Evolutionary conservation across 1,140 invertebrate species (phyloP).

Genomic region (Pachyrhynchus sulphureomaculatus): DNA sequence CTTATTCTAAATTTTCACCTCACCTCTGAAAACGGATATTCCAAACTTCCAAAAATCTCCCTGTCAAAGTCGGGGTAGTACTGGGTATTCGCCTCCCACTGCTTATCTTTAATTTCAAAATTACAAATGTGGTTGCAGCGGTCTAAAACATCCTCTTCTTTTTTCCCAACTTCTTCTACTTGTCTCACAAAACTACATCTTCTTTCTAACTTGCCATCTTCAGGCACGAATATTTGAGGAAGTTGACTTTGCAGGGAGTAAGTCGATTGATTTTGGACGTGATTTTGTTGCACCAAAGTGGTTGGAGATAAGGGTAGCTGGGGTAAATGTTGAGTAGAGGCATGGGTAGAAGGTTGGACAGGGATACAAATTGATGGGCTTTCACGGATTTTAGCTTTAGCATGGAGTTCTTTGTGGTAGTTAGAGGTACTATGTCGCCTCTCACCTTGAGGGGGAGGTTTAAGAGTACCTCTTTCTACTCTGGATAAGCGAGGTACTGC

Average conservation of each 20-base stretch:
- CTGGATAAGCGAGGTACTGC: conserved; percentile 44
- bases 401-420: conserved; percentile 47
- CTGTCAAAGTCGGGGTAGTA: conserved; percentile 45
- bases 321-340: conserved; percentile 37
- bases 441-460: conserved; percentile 40
- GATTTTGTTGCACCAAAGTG: conserved; percentile 28
- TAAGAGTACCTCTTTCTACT: conserved; percentile 46
- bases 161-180: conserved; percentile 48
- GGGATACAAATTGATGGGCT: conserved; percentile 50
- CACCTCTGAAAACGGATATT: conserved; percentile 52
- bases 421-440: conserved; percentile 48
- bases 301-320: conserved; percentile 22
- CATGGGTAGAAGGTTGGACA: conserved; percentile 43
- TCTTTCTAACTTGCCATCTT: conserved; percentile 44
- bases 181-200: conserved; percentile 50
- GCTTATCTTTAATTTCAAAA: conserved; percentile 49
- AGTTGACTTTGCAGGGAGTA: conserved; percentile 41
- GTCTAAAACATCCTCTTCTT: conserved; percentile 43
- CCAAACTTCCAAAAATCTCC: conserved; percentile 47
- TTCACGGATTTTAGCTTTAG: conserved; percentile 43
- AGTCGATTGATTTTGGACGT: conserved; percentile 12
- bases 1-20: background rate
- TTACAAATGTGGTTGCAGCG: conserved; percentile 50
- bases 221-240: conserved; percentile 48
- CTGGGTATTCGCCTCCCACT: conserved; percentile 43